Conservation (phyloP, 2,797 vertebrate genomes). For the Craterocephalus amniculus region DNA sequence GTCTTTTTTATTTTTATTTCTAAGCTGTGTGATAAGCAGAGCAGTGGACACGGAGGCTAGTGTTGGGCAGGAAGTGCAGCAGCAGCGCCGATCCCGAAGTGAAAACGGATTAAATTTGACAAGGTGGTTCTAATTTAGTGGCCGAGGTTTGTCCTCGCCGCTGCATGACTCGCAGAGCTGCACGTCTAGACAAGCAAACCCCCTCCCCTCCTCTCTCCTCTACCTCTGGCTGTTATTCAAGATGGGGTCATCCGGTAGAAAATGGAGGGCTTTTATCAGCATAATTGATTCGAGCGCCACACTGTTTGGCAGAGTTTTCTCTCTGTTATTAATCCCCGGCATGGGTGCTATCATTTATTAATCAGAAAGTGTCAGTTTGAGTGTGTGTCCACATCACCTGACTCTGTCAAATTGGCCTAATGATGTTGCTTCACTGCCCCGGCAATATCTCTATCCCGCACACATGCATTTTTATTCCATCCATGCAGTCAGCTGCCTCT, state of each 20-base stretch:
- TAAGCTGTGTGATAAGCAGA: conserved; percentile 10
- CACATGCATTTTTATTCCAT: conserved; percentile 29
- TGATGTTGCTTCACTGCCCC: conserved; percentile 40
- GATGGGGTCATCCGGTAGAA: conserved; percentile 56
- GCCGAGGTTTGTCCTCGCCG: conserved; percentile 35
- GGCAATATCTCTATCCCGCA: conserved; percentile 42
- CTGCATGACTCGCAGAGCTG: conserved; percentile 52
- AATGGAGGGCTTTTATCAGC: conserved; percentile 57
- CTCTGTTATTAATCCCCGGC: conserved; percentile 47
- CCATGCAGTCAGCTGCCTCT: conserved; percentile 5
- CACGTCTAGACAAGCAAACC: conserved; percentile 50
- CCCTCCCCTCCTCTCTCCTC: conserved; percentile 2
- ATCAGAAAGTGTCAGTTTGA: conserved; percentile 44
- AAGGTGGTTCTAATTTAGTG: conserved; percentile 44
- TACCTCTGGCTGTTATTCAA: conserved; percentile 51
- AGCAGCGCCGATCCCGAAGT: conserved; percentile 4
- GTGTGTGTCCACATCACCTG: conserved; percentile 44
- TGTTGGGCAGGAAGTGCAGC: conserved; percentile 9
- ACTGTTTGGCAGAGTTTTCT: conserved; percentile 12
- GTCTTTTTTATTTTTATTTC: not conserved
- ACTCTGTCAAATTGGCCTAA: conserved; percentile 45
- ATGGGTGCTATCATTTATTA: conserved; percentile 54
- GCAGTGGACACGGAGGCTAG: not conserved
- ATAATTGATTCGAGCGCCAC: conserved; percentile 59
- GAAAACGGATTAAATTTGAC: conserved; percentile 55